These are phyloP conservation scores for Chauna torquata DNA, from an alignment of 2,113 vertebrate species.

Conservation along the genomic window DNA sequence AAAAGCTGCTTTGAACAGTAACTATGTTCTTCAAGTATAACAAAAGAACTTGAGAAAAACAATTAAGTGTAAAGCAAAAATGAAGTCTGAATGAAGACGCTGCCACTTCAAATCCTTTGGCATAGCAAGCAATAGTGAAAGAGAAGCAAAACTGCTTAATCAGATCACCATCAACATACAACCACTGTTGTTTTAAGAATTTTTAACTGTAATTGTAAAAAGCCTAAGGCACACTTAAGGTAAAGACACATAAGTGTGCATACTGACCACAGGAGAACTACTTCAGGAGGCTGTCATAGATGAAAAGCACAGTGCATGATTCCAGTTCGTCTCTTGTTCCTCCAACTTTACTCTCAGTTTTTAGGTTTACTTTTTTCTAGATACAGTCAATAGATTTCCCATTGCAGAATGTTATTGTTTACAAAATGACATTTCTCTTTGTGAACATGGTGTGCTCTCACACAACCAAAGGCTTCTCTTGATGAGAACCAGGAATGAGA, in stretches of 20 bases:
- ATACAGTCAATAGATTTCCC: background rate
- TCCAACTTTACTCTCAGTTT: background rate
- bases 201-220: background rate
- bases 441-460: background rate
- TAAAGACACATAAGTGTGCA: fast-evolving
- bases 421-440: background rate
- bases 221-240: background rate
- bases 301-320: background rate
- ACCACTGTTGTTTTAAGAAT: background rate
- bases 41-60: background rate
- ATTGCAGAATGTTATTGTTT: background rate
- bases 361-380: background rate
- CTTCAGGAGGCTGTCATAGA: background rate
- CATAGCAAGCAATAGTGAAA: background rate
- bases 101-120: background rate
- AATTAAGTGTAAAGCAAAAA: background rate
- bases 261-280: background rate
- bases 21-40: background rate
- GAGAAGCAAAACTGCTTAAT: background rate
- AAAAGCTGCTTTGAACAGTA: background rate
- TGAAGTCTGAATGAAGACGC: background rate
- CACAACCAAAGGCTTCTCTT: background rate
- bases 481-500: background rate
- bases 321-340: background rate
- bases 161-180: background rate